phyloP scores from a whole-genome alignment of 2,797 vertebrate genomes.

The Tapirus indicus region DNA sequence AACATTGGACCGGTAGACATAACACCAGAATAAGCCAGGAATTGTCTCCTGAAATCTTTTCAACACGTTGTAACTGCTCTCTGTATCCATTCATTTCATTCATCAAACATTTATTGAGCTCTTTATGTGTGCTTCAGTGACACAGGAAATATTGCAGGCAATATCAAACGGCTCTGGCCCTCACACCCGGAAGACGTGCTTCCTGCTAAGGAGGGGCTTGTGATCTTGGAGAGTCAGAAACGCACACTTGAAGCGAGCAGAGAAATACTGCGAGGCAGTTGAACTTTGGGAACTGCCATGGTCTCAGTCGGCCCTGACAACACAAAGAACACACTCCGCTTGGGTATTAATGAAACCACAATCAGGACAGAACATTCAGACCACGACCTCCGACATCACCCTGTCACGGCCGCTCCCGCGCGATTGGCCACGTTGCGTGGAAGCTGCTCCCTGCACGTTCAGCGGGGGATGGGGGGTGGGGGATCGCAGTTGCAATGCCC shows the following conservation, averaged over 20 bases:
- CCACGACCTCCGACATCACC: background rate
- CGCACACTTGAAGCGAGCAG: fast-evolving
- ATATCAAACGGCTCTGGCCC: fast-evolving
- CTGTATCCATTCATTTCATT: fast-evolving
- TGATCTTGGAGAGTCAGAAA: fast-evolving
- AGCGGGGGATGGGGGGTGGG: too few species aligned
- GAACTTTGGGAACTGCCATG: fast-evolving
- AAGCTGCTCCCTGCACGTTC: background rate
- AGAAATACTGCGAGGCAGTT: fast-evolving
- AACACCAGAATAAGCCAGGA: too few species aligned
- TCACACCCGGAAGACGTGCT: fast-evolving
- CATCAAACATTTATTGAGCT: fast-evolving
- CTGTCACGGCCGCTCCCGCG: background rate
- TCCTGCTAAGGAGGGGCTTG: fast-evolving
- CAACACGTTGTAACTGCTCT: fast-evolving
- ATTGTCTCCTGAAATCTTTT: fast-evolving
- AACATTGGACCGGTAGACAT: fast-evolving
- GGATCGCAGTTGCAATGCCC: fast-evolving
- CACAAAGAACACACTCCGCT: background rate
- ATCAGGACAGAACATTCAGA: fast-evolving
- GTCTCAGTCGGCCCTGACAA: background rate
- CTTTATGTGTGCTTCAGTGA: fast-evolving
- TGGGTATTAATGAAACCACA: fast-evolving
- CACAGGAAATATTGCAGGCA: fast-evolving
- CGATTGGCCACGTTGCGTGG: constrained; percentile 1